Evolutionary conservation across 2,797 vertebrate species (phyloP).

Genomic region (Macroramphosus scolopax): DNA sequence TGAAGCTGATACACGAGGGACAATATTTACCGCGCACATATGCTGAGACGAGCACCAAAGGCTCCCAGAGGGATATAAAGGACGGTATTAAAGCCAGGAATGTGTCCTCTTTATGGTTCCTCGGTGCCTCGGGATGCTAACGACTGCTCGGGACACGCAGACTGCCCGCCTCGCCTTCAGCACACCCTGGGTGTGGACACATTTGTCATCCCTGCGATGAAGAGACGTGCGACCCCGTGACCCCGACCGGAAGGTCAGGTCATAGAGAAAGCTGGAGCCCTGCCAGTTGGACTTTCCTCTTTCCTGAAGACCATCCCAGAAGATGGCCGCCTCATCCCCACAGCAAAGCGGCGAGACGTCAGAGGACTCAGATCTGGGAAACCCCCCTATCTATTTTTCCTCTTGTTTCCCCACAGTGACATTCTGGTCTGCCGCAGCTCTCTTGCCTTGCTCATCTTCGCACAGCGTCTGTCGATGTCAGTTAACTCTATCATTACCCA

Average conservation of each 20-base stretch:
- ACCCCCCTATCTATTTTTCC: conserved; percentile 46
- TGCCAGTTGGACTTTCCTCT: conserved; percentile 45
- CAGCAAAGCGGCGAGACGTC: conserved; percentile 58
- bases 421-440: conserved; percentile 60
- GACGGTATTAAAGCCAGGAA: conserved; percentile 53
- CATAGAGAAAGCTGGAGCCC: conserved; percentile 46
- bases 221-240: conserved; percentile 46
- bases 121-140: conserved; percentile 30
- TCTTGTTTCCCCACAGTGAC: conserved; percentile 54
- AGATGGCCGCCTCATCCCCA: conserved; percentile 51
- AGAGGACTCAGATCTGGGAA: conserved; percentile 28
- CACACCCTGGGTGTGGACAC: conserved; percentile 8
- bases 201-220: conserved; percentile 31
- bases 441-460: conserved; percentile 57
- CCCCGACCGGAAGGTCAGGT: conserved; percentile 54
- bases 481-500: conserved; percentile 76
- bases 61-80: conserved; percentile 5
- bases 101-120: conserved; percentile 50
- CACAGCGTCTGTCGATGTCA: conserved; percentile 45
- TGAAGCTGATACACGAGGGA: too few species aligned
- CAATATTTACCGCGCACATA: too few species aligned
- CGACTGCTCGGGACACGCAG: conserved; percentile 29
- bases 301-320: conserved; percentile 34
- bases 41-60: too few species aligned
- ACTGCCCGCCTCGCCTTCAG: conserved; percentile 52